Evolutionary conservation across 2,888 invertebrate genomes (phyloP).

Genomic region (Elgonia sp.): DNA sequence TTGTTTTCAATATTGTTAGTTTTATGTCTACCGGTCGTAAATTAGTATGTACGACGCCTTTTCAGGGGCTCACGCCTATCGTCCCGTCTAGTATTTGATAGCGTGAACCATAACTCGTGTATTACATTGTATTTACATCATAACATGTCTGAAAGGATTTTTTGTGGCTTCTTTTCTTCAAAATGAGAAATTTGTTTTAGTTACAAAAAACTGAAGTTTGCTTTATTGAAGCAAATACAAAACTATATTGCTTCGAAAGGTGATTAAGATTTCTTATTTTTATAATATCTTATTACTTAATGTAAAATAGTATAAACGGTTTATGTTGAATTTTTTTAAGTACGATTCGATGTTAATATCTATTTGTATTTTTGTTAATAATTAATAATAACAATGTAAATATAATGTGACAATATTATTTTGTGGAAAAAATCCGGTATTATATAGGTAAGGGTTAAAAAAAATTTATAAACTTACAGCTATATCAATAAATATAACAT

Average conservation of each 20-base stretch:
- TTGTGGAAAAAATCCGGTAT: too few species aligned
- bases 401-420: too few species aligned
- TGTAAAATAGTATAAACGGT: too few species aligned
- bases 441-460: too few species aligned
- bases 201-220: background rate
- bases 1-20: conserved; percentile 58
- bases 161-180: conserved; percentile 16
- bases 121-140: conserved; percentile 16
- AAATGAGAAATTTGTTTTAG: conserved; percentile 18
- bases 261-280: too few species aligned
- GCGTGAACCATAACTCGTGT: conserved; percentile 7
- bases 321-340: too few species aligned
- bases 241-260: background rate
- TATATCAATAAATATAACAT: too few species aligned
- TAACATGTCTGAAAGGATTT: conserved; percentile 28
- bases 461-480: too few species aligned
- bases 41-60: conserved; percentile 62
- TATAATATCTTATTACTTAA: too few species aligned
- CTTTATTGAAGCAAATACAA: background rate
- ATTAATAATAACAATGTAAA: too few species aligned
- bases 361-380: too few species aligned
- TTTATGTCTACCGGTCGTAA: conserved; percentile 48
- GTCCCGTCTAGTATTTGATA: conserved; percentile 26
- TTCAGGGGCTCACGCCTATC: conserved; percentile 57
- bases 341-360: too few species aligned